phyloP scores from a whole-genome alignment of 2,797 vertebrate species.

The Emys orbicularis region DNA sequence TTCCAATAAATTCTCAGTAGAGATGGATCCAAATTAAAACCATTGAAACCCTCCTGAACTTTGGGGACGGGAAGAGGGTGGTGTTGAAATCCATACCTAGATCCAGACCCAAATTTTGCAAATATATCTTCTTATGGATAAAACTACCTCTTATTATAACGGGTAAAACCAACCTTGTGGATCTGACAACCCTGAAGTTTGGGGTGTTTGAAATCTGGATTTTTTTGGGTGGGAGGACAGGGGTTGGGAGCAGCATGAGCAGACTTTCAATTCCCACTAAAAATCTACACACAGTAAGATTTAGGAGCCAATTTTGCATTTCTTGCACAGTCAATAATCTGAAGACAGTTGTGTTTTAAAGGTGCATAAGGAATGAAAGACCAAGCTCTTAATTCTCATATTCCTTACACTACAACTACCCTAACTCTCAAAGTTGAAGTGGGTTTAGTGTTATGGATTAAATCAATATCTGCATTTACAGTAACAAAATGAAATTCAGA shows the following conservation, averaged over 20 bases:
- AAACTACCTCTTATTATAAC: neutral
- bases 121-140: neutral
- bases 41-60: accelerated
- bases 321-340: accelerated
- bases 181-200: neutral
- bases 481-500: neutral
- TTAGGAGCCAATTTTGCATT: neutral
- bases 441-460: neutral
- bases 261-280: accelerated
- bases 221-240: accelerated
- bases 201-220: neutral
- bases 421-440: neutral
- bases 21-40: neutral
- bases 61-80: neutral
- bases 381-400: neutral
- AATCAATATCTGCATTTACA: slow-evolving; percentile 15
- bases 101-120: neutral
- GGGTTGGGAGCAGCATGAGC: neutral
- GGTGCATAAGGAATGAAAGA: neutral
- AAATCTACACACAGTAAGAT: neutral
- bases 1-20: neutral
- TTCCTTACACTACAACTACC: neutral
- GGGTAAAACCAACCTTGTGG: neutral
- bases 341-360: neutral
- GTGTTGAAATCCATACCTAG: neutral